Evolutionary conservation across 2,888 invertebrate genomes (phyloP).

Genomic region (Drosophila phalerata): DNA sequence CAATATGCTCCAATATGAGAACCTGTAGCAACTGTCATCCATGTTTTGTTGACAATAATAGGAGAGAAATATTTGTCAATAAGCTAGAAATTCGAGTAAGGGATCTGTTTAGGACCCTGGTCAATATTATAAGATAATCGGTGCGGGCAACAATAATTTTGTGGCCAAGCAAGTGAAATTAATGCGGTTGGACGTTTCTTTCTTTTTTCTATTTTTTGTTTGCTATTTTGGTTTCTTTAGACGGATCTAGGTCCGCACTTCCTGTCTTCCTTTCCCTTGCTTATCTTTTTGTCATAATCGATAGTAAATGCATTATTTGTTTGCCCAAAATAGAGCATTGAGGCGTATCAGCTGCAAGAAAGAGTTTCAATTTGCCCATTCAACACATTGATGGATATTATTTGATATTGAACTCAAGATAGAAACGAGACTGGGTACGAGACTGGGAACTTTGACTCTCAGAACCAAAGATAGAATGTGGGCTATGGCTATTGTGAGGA

Average conservation of each 20-base stretch:
- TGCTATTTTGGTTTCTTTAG: neutral
- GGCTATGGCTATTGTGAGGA: conserved; percentile 29
- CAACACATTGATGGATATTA: conserved; percentile 16
- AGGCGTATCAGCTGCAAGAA: conserved; percentile 54
- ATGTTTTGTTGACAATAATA: conserved; percentile 11
- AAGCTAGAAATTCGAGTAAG: conserved; percentile 62
- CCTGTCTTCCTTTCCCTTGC: conserved; percentile 39
- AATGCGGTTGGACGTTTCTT: conserved; percentile 34
- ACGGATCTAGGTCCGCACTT: conserved; percentile 47
- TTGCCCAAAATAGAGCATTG: conserved; percentile 64
- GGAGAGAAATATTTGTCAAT: conserved; percentile 51
- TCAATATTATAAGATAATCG: conserved; percentile 70
- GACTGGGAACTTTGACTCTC: conserved; percentile 9
- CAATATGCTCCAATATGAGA: neutral
- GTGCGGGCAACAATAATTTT: conserved; percentile 53
- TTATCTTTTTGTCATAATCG: conserved; percentile 57
- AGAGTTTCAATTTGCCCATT: conserved; percentile 55
- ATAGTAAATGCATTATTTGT: conserved; percentile 40
- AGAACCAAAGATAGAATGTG: conserved; percentile 4
- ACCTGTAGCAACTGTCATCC: conserved; percentile 12
- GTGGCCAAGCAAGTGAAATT: conserved; percentile 76
- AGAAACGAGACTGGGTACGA: conserved; percentile 4
- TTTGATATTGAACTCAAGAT: conserved; percentile 23
- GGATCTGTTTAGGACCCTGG: conserved; percentile 2
- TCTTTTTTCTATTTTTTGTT: neutral